Conservation (phyloP, 2,113 vertebrate genomes). For the Marmota monax region DNA sequence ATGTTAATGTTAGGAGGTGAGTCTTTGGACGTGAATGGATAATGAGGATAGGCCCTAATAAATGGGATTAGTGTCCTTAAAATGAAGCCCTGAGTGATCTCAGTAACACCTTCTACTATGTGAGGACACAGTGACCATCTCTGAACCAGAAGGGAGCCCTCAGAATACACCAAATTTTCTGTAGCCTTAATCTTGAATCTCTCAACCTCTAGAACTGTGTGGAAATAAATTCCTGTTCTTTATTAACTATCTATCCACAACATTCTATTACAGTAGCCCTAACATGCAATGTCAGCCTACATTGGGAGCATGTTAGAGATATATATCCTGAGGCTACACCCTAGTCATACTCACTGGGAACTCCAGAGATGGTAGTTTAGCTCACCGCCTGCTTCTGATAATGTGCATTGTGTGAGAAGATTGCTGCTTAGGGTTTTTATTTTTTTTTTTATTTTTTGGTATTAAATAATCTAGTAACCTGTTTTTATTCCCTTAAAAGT, state of each 20-base stretch:
- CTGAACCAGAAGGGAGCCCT: neutral
- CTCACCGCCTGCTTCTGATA: neutral
- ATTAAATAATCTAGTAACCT: neutral
- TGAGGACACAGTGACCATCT: neutral
- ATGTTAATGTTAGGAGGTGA: neutral
- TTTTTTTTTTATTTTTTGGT: neutral
- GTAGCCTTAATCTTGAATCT: neutral
- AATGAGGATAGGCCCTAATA: neutral
- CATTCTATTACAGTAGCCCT: neutral
- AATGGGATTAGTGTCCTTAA: neutral
- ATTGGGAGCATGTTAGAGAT: neutral
- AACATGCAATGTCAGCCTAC: neutral
- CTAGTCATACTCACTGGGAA: neutral
- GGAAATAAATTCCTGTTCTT: neutral
- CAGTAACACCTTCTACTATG: no score
- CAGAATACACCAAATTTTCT: neutral
- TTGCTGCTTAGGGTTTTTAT: neutral
- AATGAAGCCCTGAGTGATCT: neutral
- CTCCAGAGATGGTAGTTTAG: neutral
- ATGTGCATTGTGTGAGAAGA: neutral
- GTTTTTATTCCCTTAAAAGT: neutral
- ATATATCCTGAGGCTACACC: neutral
- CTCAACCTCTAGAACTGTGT: neutral
- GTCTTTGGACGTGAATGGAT: neutral
- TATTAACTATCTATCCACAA: neutral